Conservation (phyloP, 2,888 invertebrate genomes). For the Cheilosia scutellata region DNA sequence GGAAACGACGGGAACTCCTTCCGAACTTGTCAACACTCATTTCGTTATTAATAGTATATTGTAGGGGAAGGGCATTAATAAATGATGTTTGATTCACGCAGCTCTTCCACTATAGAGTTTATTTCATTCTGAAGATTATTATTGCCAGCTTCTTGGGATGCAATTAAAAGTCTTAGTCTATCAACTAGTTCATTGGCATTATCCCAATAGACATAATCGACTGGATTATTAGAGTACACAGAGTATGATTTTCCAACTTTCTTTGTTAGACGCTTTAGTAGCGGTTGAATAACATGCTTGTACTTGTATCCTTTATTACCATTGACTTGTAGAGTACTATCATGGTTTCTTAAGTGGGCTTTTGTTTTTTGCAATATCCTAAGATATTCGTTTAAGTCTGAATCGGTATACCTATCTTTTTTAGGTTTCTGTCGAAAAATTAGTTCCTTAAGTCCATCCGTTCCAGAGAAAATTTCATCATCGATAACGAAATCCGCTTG, state of each 20-base stretch:
- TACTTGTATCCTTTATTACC: neutral
- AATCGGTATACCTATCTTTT: neutral
- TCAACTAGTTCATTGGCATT: conserved; percentile 78
- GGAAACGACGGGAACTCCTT: no score
- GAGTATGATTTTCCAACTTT: neutral
- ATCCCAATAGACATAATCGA: conserved; percentile 75
- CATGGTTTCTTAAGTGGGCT: neutral
- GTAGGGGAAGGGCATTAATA: neutral
- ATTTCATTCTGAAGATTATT: conserved; percentile 23
- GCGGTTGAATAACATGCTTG: neutral
- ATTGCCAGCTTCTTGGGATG: conserved; percentile 19
- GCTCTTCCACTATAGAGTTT: conserved; percentile 1
- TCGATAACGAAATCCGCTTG: neutral
- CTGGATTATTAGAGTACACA: neutral
- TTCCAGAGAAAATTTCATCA: conserved; percentile 7
- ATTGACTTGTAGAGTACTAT: neutral
- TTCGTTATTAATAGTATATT: neutral
- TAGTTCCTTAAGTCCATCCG: neutral
- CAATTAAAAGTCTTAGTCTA: conserved; percentile 76
- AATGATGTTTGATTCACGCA: neutral
- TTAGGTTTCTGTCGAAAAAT: neutral
- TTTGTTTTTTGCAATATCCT: neutral
- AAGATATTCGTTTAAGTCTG: neutral
- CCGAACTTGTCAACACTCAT: no score
- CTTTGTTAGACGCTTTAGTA: neutral